phyloP scores from a whole-genome alignment of 92 coral and sea anemone genomes.

The Epizoanthus illoricatus region DNA sequence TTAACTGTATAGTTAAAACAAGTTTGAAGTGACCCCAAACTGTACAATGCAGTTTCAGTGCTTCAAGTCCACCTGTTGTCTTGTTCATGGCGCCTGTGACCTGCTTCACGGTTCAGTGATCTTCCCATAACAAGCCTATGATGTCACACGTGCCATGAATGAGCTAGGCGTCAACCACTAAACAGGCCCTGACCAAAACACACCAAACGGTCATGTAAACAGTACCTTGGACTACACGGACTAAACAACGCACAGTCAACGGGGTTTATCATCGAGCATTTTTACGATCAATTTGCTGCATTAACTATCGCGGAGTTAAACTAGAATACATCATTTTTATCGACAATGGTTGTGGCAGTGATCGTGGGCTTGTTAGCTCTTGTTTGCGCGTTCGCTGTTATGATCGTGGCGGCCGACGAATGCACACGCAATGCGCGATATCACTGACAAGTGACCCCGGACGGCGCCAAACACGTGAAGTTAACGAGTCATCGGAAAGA shows the following conservation, averaged over 20 bases:
- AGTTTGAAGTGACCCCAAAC: too few relatives aligned
- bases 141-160: slow-evolving; percentile 3
- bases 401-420: slow-evolving; percentile 75
- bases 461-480: too few relatives aligned
- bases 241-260: background rate
- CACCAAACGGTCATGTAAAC: background rate
- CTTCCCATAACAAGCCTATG: slow-evolving; percentile 11
- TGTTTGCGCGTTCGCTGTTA: slow-evolving; percentile 63
- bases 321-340: too few relatives aligned
- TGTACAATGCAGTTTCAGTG: too few relatives aligned
- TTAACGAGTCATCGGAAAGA: slow-evolving; percentile 25
- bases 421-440: slow-evolving; percentile 37
- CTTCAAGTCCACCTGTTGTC: background rate
- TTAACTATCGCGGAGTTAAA: background rate
- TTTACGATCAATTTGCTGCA: background rate
- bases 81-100: background rate
- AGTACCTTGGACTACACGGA: background rate
- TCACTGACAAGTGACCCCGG: too few relatives aligned
- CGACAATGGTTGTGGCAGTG: slow-evolving; percentile 39
- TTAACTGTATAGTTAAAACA: too few relatives aligned
- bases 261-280: background rate
- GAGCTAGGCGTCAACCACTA: background rate
- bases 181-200: too few relatives aligned
- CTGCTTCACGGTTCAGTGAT: slow-evolving; percentile 17
- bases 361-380: slow-evolving; percentile 51